Percentiles rank a stretch among this genome's conserved stretches.
Evolutionary conservation across 2,113 vertebrate genomes (phyloP).

Genomic region (Galemys pyrenaicus): DNA sequence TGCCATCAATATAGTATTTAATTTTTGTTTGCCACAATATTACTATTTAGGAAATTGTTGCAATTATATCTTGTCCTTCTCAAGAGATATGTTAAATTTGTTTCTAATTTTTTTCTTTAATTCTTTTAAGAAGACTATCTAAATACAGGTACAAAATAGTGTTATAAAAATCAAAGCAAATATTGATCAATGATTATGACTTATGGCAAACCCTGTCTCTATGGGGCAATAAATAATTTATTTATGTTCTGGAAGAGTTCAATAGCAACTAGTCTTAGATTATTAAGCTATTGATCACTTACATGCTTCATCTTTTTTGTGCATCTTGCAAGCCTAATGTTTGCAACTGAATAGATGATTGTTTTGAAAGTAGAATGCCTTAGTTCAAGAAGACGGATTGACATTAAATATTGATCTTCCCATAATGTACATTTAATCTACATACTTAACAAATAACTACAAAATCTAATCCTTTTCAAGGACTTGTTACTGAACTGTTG

Average conservation of each 20-base stretch:
- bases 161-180: background rate
- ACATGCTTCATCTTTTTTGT: background rate
- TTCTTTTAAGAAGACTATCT: background rate
- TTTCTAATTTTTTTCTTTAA: background rate
- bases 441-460: background rate
- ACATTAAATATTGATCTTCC: background rate
- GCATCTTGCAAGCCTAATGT: background rate
- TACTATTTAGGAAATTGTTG: background rate
- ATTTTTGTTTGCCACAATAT: background rate
- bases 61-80: background rate
- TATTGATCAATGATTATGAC: background rate
- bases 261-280: background rate
- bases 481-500: background rate
- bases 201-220: background rate
- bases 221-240: background rate
- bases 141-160: background rate
- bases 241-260: background rate
- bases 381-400: background rate
- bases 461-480: background rate
- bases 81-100: background rate
- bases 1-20: background rate
- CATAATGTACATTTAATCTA: background rate
- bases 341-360: background rate
- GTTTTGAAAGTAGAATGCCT: background rate
- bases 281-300: background rate